Conservation (phyloP, 2,797 vertebrate genomes). For the Hippopotamyrus pictus region DNA sequence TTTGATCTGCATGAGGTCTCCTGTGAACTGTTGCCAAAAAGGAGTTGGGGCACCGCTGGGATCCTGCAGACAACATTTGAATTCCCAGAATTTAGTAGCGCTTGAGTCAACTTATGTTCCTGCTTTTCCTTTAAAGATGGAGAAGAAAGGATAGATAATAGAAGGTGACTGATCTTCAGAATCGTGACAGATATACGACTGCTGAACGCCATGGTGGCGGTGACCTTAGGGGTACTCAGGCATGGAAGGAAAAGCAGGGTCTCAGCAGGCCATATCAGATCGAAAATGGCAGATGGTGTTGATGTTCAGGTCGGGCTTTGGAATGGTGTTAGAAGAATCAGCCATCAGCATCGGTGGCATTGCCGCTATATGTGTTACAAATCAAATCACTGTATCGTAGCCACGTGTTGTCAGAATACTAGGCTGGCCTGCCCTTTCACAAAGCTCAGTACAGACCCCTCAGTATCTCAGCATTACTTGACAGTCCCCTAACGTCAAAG, state of each 20-base stretch:
- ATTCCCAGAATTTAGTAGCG: slow-evolving; percentile 52
- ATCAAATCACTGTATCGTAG: neutral
- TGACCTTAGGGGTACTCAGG: slow-evolving; percentile 42
- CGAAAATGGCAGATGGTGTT: slow-evolving; percentile 28
- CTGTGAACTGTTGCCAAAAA: slow-evolving; percentile 51
- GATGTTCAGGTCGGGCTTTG: neutral
- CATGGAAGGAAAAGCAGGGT: slow-evolving; percentile 48
- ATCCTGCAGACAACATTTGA: slow-evolving; percentile 63
- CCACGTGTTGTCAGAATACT: neutral
- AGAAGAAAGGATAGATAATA: slow-evolving; percentile 49
- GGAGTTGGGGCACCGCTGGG: slow-evolving; percentile 45
- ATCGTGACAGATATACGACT: slow-evolving; percentile 60
- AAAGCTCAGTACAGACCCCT: neutral
- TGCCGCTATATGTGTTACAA: neutral
- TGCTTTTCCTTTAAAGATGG: neutral
- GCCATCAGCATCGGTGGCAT: neutral
- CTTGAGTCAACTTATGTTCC: slow-evolving; percentile 19
- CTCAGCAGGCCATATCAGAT: slow-evolving; percentile 32
- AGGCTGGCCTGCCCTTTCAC: neutral
- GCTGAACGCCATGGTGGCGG: slow-evolving; percentile 50
- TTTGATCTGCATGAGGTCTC: slow-evolving; percentile 55
- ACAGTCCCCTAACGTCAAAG: neutral
- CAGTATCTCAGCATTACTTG: neutral
- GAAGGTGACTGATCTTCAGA: slow-evolving; percentile 40
- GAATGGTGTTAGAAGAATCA: neutral